Percentiles rank a stretch among this genome's conserved stretches.
phyloP scores from a whole-genome alignment of 2,113 vertebrate species.

The Antechinus stuartii region DNA sequence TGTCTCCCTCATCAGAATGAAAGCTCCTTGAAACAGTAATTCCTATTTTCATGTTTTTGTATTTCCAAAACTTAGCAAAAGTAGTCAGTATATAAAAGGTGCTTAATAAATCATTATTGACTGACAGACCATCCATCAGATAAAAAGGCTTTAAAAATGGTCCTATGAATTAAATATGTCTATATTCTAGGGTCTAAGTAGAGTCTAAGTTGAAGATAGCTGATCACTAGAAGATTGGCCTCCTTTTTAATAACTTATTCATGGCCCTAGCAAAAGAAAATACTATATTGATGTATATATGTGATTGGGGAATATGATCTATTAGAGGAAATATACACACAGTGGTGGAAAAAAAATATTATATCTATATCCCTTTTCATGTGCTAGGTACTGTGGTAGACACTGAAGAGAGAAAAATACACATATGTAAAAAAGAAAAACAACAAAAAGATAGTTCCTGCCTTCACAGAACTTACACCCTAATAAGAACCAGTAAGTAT shows the following conservation, averaged over 20 bases:
- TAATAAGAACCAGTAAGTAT: not conserved
- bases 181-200: not conserved
- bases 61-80: not conserved
- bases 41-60: not conserved
- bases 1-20: not conserved
- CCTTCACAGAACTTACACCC: not conserved
- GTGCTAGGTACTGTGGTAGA: not conserved
- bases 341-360: not conserved
- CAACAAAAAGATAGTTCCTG: not conserved
- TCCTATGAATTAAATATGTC: not conserved
- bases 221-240: not conserved
- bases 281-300: not conserved
- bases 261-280: not conserved
- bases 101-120: not conserved
- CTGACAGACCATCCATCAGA: not conserved
- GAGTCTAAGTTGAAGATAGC: not conserved
- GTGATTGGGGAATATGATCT: not conserved
- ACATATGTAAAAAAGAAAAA: not conserved
- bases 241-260: not conserved
- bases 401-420: not conserved
- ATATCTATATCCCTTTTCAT: not conserved
- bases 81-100: not conserved
- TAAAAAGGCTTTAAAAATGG: not conserved
- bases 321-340: not conserved
- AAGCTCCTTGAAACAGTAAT: not conserved